Conservation (phyloP, 2,888 invertebrate genomes). For the Phorcus lineatus region DNA sequence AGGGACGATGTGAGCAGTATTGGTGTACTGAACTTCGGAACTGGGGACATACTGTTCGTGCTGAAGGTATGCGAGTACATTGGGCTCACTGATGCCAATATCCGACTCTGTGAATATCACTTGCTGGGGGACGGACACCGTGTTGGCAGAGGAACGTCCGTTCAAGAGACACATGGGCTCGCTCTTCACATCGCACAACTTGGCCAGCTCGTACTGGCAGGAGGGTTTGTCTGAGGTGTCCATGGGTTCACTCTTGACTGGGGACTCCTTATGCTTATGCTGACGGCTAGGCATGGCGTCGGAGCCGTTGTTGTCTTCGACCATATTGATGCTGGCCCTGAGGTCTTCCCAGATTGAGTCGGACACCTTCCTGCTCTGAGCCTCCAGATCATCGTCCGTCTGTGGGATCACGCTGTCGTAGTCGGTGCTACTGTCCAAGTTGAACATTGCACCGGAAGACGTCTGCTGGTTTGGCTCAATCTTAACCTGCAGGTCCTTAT, state of each 20-base stretch:
- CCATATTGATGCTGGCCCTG: slow-evolving; percentile 63
- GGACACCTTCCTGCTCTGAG: slow-evolving; percentile 41
- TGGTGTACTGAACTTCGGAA: slow-evolving; percentile 33
- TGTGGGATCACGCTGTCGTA: slow-evolving; percentile 23
- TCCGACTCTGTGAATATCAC: slow-evolving; percentile 46
- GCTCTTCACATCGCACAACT: background rate
- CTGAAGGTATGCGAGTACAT: slow-evolving; percentile 19
- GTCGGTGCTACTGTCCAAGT: slow-evolving; percentile 35
- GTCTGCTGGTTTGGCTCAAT: slow-evolving; percentile 35
- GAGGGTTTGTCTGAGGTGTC: slow-evolving; percentile 61
- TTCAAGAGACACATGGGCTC: background rate
- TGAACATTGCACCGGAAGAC: slow-evolving; percentile 35
- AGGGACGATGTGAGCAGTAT: slow-evolving; percentile 52
- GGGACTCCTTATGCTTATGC: slow-evolving; percentile 20
- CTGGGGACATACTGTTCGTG: background rate
- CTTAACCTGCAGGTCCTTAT: slow-evolving; percentile 29
- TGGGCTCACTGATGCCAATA: slow-evolving; percentile 43
- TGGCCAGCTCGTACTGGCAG: slow-evolving; percentile 51
- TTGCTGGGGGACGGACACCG: slow-evolving; percentile 53
- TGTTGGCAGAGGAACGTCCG: slow-evolving; percentile 42
- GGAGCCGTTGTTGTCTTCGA: slow-evolving; percentile 40
- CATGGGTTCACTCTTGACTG: slow-evolving; percentile 58
- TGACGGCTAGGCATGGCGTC: slow-evolving; percentile 27
- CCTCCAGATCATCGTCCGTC: slow-evolving; percentile 28
- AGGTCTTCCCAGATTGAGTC: slow-evolving; percentile 70